Conservation (phyloP, 2,797 vertebrate genomes). For the Esox lucius region DNA sequence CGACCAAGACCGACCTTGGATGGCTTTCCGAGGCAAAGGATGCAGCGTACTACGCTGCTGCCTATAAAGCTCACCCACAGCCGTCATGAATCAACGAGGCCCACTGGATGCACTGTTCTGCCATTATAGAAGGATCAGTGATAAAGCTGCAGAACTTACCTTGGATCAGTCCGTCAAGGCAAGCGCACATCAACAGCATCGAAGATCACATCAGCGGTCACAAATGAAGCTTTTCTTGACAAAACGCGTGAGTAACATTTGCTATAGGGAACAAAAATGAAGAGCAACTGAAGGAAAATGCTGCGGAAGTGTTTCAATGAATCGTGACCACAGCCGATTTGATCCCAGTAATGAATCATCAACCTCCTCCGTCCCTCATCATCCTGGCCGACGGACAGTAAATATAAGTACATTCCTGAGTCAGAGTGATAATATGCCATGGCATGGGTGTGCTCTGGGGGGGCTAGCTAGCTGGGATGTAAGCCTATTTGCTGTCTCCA, state of each 20-base stretch:
- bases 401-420: slow-evolving; percentile 15
- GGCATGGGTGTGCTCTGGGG: slow-evolving; percentile 42
- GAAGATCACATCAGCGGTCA: neutral
- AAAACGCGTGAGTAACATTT: neutral
- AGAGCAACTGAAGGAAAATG: neutral
- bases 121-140: slow-evolving; percentile 58
- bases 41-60: neutral
- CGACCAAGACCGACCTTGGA: too few species aligned
- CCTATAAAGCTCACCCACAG: neutral
- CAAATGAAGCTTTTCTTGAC: neutral
- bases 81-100: slow-evolving; percentile 56
- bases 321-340: slow-evolving; percentile 25
- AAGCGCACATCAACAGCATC: slow-evolving; percentile 51
- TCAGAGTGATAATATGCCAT: slow-evolving; percentile 31
- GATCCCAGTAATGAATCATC: slow-evolving; percentile 31
- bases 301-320: slow-evolving; percentile 25
- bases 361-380: slow-evolving; percentile 10
- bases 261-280: neutral
- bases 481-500: slow-evolving; percentile 33
- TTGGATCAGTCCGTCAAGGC: slow-evolving; percentile 60
- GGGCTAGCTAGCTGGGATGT: slow-evolving; percentile 24
- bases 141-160: slow-evolving; percentile 54
- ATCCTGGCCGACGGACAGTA: slow-evolving; percentile 16
- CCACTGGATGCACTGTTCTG: slow-evolving; percentile 56
- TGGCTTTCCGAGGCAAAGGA: too few species aligned